Evolutionary conservation across 2,797 vertebrate species (phyloP).

Genomic region (Pseudomugil tenellus): DNA sequence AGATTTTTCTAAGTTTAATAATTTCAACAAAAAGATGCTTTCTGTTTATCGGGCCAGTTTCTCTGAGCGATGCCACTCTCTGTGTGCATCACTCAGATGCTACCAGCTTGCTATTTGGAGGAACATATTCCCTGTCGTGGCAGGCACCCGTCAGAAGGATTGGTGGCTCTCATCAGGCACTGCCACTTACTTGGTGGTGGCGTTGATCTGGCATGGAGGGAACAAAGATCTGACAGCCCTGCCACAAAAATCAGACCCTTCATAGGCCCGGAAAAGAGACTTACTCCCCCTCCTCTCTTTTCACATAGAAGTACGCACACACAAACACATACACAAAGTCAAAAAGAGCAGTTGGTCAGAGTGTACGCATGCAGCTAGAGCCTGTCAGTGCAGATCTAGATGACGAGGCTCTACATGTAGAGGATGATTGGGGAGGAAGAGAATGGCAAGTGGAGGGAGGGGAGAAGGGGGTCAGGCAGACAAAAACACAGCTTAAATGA

Average conservation of each 20-base stretch:
- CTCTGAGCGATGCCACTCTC: conserved; percentile 53
- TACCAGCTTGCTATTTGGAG: conserved; percentile 92
- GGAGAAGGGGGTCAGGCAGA: conserved; percentile 52
- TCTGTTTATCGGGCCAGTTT: conserved; percentile 25
- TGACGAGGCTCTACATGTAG: conserved; percentile 49
- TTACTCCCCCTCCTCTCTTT: conserved; percentile 38
- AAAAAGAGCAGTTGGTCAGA: conserved; percentile 96
- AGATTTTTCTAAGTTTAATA: conserved; percentile 20
- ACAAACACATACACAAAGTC: conserved; percentile 75
- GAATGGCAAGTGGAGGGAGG: conserved; percentile 40
- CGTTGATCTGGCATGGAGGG: conserved; percentile 82
- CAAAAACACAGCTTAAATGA: conserved; percentile 71
- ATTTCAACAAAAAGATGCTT: conserved; percentile 24
- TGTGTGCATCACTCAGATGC: conserved; percentile 81
- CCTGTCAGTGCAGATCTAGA: conserved; percentile 82
- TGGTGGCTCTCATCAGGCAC: conserved; percentile 87
- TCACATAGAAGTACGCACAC: conserved; percentile 31
- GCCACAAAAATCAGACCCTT: conserved; percentile 94
- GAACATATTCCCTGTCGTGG: conserved; percentile 96
- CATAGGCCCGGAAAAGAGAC: conserved; percentile 66
- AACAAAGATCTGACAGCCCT: conserved; percentile 94
- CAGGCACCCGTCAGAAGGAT: conserved; percentile 79
- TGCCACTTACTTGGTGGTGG: conserved; percentile 90
- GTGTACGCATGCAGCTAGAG: conserved; percentile 85
- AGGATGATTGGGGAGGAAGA: conserved; percentile 47